Base-by-base conservation (phyloP, 2,113 vertebrate genomes). In the Hirundichthys speculiger region DNA sequence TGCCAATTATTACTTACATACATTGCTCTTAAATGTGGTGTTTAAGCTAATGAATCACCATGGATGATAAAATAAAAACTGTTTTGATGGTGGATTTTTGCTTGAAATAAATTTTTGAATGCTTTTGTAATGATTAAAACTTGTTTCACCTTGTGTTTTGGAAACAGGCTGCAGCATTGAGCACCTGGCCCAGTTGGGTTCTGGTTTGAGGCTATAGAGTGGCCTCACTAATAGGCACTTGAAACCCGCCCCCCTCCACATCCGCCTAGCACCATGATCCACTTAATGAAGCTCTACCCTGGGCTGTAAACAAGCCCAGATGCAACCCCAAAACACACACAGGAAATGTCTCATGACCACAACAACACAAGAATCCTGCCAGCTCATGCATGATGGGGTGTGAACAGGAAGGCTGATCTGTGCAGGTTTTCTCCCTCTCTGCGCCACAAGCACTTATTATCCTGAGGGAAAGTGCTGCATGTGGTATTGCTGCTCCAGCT, bases 281-380 rank as follows among this genome's bases (percentile, higher is more conserved):
- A 75, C 83, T 85, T 91, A 89, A 91, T 86, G 79, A 90, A 88
- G 65, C 82, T 80, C 68, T 81, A 79, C 6, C 24, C 78, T 56
- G 70, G 64, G 76, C 77, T 78, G 86, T 89, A 91, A 90, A 90
- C 89, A 85, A 89, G 82, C 60, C 84, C 89, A 87, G 85, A 85
- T 87, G 82, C 88, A 84, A 86, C 71, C 87, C 80, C 85, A 80
- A 86, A 87, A 88, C 83, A 88, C 75, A 83, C 83, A 88, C 87
- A 85, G 90, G 89, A 90, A 88, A 88, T 86, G 86, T 86, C 80
- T 88, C 66, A 78, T 70, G 87, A 86, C 83, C 86, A 77, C 75
- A 88, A 91, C 83, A 86, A 87, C 79, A 82, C 79, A 57, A 38
- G 47, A 61, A 65, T 64, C 60, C 77, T 49, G 77, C 85, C 82